phyloP scores from a whole-genome alignment of 30 jellyfish, hydroid and myxozoan species.

The Hydractinia echinata region DNA sequence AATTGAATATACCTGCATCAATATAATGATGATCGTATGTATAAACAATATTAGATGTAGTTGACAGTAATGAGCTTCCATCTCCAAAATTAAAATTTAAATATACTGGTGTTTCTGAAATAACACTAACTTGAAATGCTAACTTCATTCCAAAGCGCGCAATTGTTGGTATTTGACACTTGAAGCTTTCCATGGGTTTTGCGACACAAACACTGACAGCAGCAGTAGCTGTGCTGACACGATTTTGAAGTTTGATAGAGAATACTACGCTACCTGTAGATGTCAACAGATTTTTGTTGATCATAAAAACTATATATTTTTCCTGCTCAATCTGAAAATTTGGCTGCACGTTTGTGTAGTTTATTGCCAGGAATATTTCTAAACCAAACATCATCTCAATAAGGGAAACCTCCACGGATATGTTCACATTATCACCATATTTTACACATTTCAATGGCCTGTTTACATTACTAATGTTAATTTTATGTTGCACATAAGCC shows the following conservation, averaged over 20 bases:
- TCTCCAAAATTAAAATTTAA: conserved; percentile 12
- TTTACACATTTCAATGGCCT: not conserved
- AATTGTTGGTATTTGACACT: conserved; percentile 1
- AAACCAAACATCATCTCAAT: not conserved
- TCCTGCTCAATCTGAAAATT: not conserved
- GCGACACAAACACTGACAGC: conserved; percentile 5
- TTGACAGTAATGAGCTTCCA: not conserved
- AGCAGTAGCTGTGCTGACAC: not conserved
- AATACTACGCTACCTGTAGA: not conserved
- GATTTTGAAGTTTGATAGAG: not conserved
- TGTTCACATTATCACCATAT: conserved; percentile 18
- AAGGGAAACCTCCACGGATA: not conserved
- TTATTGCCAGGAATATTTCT: not conserved
- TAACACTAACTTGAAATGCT: conserved; percentile 5
- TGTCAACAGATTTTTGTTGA: not conserved
- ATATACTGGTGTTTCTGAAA: not conserved
- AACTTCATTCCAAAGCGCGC: conserved; percentile 8
- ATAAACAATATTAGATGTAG: not conserved
- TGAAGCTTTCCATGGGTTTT: conserved; percentile 5
- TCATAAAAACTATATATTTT: not conserved
- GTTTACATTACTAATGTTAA: not conserved
- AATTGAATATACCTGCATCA: not conserved
- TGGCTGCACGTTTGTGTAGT: not conserved
- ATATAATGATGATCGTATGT: not conserved
- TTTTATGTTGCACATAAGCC: conserved; percentile 13